Evolutionary conservation across 23 tunicate genomes (phyloP).

Genomic region (Trididemnum miniatum): DNA sequence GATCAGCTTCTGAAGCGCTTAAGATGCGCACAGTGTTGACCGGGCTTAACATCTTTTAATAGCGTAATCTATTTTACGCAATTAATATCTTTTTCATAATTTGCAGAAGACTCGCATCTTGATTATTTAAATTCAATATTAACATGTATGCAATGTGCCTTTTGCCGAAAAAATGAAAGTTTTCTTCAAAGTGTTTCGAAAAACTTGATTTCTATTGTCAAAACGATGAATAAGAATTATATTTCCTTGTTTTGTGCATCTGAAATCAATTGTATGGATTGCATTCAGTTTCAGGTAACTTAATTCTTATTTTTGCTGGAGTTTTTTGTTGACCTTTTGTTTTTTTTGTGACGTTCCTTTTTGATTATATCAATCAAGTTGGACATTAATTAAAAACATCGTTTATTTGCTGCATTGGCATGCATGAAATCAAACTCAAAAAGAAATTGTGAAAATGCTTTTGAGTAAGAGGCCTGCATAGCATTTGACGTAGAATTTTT

Average conservation of each 20-base stretch:
- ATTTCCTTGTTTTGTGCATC: background rate
- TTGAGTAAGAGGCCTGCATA: no score
- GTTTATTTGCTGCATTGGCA: no score
- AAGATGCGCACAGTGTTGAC: no score
- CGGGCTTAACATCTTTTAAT: no score
- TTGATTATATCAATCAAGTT: background rate
- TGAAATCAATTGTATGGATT: background rate
- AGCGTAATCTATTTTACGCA: no score
- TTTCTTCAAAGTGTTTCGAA: background rate
- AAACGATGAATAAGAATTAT: background rate
- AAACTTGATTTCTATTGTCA: background rate
- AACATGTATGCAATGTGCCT: background rate
- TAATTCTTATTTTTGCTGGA: background rate
- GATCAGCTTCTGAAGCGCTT: no score
- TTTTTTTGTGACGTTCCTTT: background rate
- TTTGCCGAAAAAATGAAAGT: background rate
- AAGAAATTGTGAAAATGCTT: no score
- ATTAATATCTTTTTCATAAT: no score
- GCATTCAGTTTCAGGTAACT: constrained; percentile 19
- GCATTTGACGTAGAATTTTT: no score
- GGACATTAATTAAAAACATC: no score
- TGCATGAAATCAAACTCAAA: no score
- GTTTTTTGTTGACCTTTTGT: background rate
- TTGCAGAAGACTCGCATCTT: background rate
- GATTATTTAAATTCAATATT: constrained; percentile 1